Conservation (phyloP, 2,113 vertebrate species). For the Gnathonemus echidnorhynchus region DNA sequence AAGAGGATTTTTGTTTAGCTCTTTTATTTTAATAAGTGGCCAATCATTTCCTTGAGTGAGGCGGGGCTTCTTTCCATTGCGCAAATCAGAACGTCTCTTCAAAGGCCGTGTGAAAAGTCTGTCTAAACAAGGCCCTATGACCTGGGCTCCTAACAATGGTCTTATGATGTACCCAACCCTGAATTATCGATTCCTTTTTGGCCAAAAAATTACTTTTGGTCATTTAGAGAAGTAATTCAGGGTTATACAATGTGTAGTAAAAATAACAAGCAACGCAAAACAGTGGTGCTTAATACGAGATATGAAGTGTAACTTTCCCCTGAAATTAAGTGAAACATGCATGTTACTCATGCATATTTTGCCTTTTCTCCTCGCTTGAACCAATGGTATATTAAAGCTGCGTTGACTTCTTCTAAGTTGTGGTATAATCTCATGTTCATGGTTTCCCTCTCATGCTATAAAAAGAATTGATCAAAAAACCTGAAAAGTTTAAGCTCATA, state of each 20-base stretch:
- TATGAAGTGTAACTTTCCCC: neutral
- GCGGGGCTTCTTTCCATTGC: neutral
- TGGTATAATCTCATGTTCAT: neutral
- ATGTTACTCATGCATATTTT: neutral
- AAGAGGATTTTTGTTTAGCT: neutral
- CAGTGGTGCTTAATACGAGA: neutral
- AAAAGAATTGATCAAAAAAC: neutral
- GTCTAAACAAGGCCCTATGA: neutral
- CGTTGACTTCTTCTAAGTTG: neutral
- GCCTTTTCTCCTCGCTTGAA: neutral
- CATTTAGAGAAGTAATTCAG: neutral
- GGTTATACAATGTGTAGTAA: neutral
- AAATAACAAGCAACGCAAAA: neutral
- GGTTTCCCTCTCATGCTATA: neutral
- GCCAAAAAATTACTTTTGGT: neutral
- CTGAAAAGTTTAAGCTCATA: constrained; percentile 12
- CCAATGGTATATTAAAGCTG: neutral
- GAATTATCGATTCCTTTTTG: neutral
- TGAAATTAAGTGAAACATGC: neutral
- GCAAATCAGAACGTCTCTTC: neutral
- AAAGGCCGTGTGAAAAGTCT: neutral
- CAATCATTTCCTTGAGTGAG: neutral
- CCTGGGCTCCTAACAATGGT: neutral
- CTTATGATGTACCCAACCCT: neutral
- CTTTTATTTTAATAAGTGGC: neutral